These are phyloP conservation scores for Temnothorax nylanderi DNA, from an alignment of 1,140 invertebrate genomes.

Conservation along the genomic window DNA sequence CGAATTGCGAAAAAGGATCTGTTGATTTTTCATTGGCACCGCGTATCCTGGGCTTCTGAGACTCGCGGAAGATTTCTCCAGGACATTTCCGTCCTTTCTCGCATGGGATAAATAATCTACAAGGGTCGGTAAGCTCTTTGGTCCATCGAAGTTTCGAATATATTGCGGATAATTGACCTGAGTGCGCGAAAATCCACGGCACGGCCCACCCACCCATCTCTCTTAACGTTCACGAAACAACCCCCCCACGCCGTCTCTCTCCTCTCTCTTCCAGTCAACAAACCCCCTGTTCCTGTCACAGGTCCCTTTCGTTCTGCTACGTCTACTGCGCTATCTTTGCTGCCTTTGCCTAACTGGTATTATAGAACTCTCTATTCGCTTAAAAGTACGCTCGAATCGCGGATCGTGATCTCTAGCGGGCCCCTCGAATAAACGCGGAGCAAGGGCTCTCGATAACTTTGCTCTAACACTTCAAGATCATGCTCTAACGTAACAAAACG, in stretches of 20 bases:
- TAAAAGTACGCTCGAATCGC: conserved; percentile 67
- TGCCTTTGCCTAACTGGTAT: conserved; percentile 69
- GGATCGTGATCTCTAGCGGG: background rate
- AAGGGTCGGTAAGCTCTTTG: conserved; percentile 65
- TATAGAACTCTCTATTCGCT: conserved; percentile 63
- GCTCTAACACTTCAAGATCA: background rate
- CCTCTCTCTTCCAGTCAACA: too few species aligned
- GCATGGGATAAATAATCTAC: conserved; percentile 34
- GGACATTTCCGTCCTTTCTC: background rate
- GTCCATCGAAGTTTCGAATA: conserved; percentile 71
- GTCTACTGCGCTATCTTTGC: conserved; percentile 66
- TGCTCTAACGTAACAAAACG: background rate
- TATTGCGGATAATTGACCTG: conserved; percentile 71
- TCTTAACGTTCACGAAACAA: conserved; percentile 32
- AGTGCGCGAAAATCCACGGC: conserved; percentile 67
- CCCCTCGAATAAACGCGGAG: background rate
- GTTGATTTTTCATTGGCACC: conserved; percentile 1
- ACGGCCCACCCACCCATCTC: conserved; percentile 59
- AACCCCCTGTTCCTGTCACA: background rate
- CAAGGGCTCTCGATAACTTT: conserved; percentile 12
- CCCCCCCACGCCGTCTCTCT: background rate
- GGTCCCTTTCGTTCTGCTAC: background rate
- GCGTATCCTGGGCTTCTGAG: background rate
- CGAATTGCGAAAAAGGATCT: background rate
- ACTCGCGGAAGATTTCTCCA: conserved; percentile 34